Conservation (phyloP, 2,113 vertebrate species). For the Rhynchomys soricoides region DNA sequence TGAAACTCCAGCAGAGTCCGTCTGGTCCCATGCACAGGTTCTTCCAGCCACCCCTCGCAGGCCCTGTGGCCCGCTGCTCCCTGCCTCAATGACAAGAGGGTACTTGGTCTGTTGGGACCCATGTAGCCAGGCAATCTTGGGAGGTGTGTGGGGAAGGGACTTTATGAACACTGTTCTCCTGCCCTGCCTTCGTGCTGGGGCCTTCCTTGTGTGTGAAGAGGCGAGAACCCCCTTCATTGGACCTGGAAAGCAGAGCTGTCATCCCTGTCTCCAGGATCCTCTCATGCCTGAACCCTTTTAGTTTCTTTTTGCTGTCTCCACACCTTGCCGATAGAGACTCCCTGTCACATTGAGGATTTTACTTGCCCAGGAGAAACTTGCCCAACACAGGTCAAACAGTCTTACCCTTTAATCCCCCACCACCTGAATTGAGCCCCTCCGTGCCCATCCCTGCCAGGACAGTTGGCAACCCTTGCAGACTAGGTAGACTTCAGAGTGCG, state of each 20-base stretch:
- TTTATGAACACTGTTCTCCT: background rate
- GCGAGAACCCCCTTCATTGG: background rate
- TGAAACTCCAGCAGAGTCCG: background rate
- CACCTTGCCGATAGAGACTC: background rate
- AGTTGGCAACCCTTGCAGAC: background rate
- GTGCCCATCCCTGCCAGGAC: background rate
- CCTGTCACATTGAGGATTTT: background rate
- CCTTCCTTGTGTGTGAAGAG: accelerated
- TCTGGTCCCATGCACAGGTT: background rate
- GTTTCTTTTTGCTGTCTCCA: background rate
- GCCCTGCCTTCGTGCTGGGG: background rate
- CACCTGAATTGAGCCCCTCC: accelerated
- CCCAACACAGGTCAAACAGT: accelerated
- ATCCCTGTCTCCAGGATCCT: background rate
- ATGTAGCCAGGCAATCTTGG: background rate
- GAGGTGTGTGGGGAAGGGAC: background rate
- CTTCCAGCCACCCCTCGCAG: background rate
- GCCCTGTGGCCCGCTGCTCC: background rate
- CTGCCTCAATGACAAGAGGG: background rate
- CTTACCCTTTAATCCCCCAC: background rate
- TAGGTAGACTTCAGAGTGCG: background rate
- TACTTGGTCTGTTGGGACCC: background rate
- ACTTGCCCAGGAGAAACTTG: background rate
- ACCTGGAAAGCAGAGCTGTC: no score
- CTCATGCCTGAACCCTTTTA: background rate